Evolutionary conservation across 2,113 vertebrate genomes (phyloP).

Genomic region (Podocnemis expansa): DNA sequence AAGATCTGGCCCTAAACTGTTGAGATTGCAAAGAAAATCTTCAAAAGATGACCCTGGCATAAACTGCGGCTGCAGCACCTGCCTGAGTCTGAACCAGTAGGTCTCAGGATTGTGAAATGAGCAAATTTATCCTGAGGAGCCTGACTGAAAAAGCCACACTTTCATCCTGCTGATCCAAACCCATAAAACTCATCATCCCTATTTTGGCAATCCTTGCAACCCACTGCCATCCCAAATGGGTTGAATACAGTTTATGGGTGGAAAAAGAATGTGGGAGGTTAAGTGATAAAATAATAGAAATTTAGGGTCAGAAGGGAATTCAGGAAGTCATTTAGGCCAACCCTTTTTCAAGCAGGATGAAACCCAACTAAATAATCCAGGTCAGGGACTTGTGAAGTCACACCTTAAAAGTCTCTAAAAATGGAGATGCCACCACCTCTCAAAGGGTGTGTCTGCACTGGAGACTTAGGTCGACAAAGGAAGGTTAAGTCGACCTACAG

Average conservation of each 20-base stretch:
- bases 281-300: not conserved
- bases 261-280: not conserved
- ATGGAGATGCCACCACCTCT: too few species aligned
- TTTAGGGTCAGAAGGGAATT: too few species aligned
- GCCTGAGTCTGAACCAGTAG: not conserved
- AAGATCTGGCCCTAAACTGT: not conserved
- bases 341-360: too few species aligned
- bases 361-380: too few species aligned
- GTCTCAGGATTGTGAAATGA: not conserved
- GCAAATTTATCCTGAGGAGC: not conserved
- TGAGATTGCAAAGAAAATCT: not conserved
- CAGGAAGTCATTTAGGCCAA: too few species aligned
- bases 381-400: too few species aligned
- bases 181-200: not conserved
- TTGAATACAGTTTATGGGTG: not conserved
- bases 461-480: too few species aligned
- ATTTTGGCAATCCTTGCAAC: rapidly evolving
- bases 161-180: not conserved
- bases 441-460: too few species aligned
- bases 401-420: too few species aligned
- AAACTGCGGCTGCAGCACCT: not conserved
- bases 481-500: too few species aligned
- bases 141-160: not conserved
- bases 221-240: not conserved
- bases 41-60: not conserved